Percentiles rank a stretch among this genome's conserved stretches.
Conservation (phyloP, 2,888 invertebrate species). For the Sesamia inferens region DNA sequence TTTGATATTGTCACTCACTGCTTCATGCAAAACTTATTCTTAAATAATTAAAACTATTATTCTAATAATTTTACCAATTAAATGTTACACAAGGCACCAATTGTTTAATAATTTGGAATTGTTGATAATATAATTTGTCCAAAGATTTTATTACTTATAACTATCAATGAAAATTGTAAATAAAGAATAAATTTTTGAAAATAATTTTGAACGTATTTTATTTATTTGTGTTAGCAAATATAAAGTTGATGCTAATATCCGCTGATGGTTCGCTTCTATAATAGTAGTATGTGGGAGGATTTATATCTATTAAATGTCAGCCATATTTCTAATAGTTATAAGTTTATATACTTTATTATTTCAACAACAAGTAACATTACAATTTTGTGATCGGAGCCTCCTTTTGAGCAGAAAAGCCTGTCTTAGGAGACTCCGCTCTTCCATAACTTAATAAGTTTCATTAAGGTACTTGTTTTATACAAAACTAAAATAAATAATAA, state of each 20-base stretch:
- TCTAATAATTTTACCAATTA: conserved; percentile 5
- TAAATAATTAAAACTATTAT: not conserved
- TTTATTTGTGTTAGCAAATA: conserved; percentile 1
- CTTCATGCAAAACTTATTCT: conserved; percentile 16
- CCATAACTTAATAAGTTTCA: no score
- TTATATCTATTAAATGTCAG: no score
- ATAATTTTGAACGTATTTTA: conserved; percentile 26
- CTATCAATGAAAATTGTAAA: conserved; percentile 61
- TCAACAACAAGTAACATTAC: no score
- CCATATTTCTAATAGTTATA: no score
- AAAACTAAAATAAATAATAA: no score
- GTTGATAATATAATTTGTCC: conserved; percentile 50
- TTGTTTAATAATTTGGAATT: conserved; percentile 31
- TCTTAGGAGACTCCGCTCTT: no score
- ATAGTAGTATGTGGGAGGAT: no score
- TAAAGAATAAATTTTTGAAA: conserved; percentile 56
- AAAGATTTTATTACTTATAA: conserved; percentile 59
- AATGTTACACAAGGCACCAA: conserved; percentile 45
- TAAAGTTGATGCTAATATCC: not conserved
- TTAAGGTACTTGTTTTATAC: no score
- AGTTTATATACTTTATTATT: no score
- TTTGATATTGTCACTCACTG: conserved; percentile 11
- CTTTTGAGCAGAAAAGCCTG: no score
- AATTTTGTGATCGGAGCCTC: no score
- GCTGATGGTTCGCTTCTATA: no score